Evolutionary conservation across 2,888 invertebrate species (phyloP), one percentile per base, ranked within the genome.

Genomic region (Meteorus colon): DNA sequence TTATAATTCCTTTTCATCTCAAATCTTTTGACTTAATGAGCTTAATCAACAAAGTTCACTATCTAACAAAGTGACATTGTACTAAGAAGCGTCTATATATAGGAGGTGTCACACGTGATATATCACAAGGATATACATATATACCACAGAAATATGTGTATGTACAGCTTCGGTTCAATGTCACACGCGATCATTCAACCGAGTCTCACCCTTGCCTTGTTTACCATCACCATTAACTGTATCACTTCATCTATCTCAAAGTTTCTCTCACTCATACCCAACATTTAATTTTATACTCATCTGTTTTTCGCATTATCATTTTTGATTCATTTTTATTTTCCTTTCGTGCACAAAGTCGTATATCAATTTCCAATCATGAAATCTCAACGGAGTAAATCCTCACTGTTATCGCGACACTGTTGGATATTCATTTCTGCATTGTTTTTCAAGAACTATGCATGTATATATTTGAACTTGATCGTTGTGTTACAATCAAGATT

Each of bases 91-190:
- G 80, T 41, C 77, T 55, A 48, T 62, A 73, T 55, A 62, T 51
- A 34, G 75, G 74, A 76, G 73, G 81, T 79, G 83, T 83, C 82
- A 79, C 78, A 81, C 79, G 77, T 83, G 79, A 81, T 78, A 78
- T 78, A 69, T 70, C 78, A 80, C 82, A 4, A 41, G 37, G 41
- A 66, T 66, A 37, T 66, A 6, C 4, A n/a, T 63, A 63, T 63
- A n/a, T 62, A 24, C 29, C n/a, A n/a, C 16, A n/a, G 4, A n/a
- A n/a, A 16, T n/a, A 48, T n/a, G 5, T 55, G 24, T 55, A 19
- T 19, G 6, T 55, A 55, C 5, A 55, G 80, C 83, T 82, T 82
- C 77, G 76, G 77, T 77, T 83, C 79, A 82, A 76, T 65, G 80
- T 81, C 79, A 74, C 65, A 48, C 34, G 65, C 71, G 63, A 79